These are phyloP conservation scores for Peromyscus leucopus DNA, from an alignment of 2,113 vertebrate species.

Conservation along the genomic window DNA sequence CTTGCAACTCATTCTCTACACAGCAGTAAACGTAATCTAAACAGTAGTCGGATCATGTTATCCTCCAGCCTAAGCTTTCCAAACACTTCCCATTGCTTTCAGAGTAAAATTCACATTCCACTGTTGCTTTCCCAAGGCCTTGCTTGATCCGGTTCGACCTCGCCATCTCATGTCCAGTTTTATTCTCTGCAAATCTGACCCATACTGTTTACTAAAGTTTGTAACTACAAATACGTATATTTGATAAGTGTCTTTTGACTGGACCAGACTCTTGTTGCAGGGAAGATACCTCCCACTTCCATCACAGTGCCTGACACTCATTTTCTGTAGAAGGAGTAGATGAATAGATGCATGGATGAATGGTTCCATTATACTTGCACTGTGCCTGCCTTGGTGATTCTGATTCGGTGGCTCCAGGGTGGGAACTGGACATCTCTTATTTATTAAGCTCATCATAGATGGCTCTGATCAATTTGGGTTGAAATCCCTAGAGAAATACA, in stretches of 20 bases:
- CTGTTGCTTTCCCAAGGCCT: not conserved
- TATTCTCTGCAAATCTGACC: not conserved
- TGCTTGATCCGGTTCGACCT: not conserved
- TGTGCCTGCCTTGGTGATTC: not conserved
- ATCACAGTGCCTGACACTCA: not conserved
- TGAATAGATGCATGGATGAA: not conserved
- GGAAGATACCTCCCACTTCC: not conserved
- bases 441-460: not conserved
- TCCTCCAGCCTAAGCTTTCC: not conserved
- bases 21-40: slow-evolving; percentile 38
- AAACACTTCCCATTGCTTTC: not conserved
- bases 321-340: not conserved
- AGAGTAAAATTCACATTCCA: slow-evolving; percentile 16
- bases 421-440: not conserved
- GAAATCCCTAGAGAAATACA: not conserved
- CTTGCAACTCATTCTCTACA: not conserved
- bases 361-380: not conserved
- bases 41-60: not conserved
- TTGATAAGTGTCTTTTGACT: slow-evolving; percentile 8
- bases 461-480: not conserved
- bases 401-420: not conserved
- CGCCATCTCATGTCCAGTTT: not conserved
- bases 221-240: not conserved
- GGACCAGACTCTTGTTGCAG: not conserved
- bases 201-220: not conserved